A percentile compares a stretch with the other conserved stretches of the same genome.
These are phyloP conservation scores for Bimastos eiseni DNA, from an alignment of 2,888 invertebrate genomes.

Conservation along the genomic window DNA sequence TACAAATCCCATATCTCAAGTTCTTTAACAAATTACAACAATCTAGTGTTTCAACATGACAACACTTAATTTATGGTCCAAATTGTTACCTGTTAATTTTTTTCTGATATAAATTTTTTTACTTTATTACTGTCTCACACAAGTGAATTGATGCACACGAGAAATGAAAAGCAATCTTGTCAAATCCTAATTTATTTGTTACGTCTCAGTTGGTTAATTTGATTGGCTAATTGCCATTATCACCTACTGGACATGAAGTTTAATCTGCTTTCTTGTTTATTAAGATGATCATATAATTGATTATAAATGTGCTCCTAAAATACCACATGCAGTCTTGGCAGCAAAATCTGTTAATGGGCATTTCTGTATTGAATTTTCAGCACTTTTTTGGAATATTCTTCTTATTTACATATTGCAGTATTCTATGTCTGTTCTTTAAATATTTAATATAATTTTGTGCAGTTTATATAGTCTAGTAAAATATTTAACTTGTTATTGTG, in stretches of 20 bases:
- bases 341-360: background rate
- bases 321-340: background rate
- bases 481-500: background rate
- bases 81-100: background rate
- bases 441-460: background rate
- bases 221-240: background rate
- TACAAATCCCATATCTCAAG: background rate
- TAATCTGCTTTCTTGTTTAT: no score
- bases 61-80: background rate
- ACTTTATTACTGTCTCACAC: background rate
- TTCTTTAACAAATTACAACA: no score
- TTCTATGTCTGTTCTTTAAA: background rate
- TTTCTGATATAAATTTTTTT: background rate
- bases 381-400: background rate
- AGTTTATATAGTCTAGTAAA: constrained; percentile 3
- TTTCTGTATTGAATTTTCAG: background rate
- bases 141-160: background rate
- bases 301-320: background rate
- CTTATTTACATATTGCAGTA: background rate
- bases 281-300: background rate
- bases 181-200: constrained; percentile 2
- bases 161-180: background rate
- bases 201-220: background rate
- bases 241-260: background rate
- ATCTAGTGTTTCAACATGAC: background rate